Conservation (phyloP, 2,888 invertebrate species). For the Brassicogethes aeneus region DNA sequence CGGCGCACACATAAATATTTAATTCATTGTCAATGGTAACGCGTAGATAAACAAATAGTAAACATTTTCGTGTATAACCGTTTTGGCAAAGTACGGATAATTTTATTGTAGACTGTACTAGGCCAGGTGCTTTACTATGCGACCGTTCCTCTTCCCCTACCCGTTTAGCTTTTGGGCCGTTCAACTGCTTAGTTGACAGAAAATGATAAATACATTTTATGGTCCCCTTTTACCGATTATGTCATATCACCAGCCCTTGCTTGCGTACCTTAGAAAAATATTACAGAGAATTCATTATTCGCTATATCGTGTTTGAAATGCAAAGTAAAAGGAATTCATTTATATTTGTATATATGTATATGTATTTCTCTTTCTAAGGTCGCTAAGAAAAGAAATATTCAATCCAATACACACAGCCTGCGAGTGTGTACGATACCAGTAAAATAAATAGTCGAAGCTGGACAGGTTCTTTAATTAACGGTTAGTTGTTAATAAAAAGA, state of each 20-base stretch:
- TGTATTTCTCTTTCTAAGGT: too few relatives aligned
- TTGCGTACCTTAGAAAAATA: background rate
- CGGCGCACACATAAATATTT: too few relatives aligned
- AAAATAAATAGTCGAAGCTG: slow-evolving; percentile 26
- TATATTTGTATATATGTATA: too few relatives aligned
- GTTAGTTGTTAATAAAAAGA: slow-evolving; percentile 30
- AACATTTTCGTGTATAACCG: background rate
- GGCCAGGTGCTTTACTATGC: slow-evolving; percentile 34
- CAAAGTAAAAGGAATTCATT: too few relatives aligned
- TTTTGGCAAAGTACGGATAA: background rate
- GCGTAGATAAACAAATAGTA: background rate
- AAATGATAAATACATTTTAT: slow-evolving; percentile 33
- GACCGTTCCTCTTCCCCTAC: slow-evolving; percentile 24
- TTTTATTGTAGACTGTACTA: slow-evolving; percentile 31
- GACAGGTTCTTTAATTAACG: slow-evolving; percentile 34
- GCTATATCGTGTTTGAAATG: too few relatives aligned
- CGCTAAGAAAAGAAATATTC: background rate
- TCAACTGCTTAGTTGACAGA: slow-evolving; percentile 30
- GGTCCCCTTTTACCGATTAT: background rate
- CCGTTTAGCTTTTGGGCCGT: slow-evolving; percentile 25
- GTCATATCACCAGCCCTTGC: background rate
- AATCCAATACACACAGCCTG: background rate
- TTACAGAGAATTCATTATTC: too few relatives aligned
- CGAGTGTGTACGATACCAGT: slow-evolving; percentile 25
- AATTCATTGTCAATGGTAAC: background rate